Evolutionary conservation across 2,113 vertebrate genomes (phyloP).

Genomic region (Cichladusa arquata): DNA sequence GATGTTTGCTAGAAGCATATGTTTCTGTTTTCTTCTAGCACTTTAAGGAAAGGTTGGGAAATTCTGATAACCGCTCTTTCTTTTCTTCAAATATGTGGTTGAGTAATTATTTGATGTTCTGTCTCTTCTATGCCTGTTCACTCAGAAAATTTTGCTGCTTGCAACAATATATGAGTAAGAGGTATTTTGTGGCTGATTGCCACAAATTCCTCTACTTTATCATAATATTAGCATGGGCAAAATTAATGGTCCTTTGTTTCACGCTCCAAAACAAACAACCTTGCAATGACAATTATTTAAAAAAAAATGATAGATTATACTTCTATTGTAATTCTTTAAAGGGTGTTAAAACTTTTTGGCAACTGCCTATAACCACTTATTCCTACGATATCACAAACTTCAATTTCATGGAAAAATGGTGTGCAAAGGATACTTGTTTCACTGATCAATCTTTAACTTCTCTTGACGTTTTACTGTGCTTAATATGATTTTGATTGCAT

Average conservation of each 20-base stretch:
- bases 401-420: neutral
- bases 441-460: neutral
- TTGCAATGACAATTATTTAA: constrained; percentile 1
- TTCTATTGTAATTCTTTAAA: constrained; percentile 3
- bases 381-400: neutral
- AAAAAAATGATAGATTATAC: neutral
- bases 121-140: neutral
- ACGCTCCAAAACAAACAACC: constrained; percentile 10
- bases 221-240: neutral
- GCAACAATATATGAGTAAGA: neutral
- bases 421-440: neutral
- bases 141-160: neutral
- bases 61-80: neutral
- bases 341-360: neutral
- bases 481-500: neutral
- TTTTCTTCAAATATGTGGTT: neutral
- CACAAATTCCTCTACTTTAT: constrained; percentile 30
- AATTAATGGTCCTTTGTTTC: constrained; percentile 27
- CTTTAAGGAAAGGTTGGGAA: neutral
- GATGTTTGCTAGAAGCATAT: neutral
- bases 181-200: neutral
- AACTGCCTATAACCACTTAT: neutral
- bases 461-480: neutral
- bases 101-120: neutral
- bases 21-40: neutral